These are phyloP conservation scores for Engraulis encrasicolus DNA, from an alignment of 2,113 vertebrate genomes.

Conservation along the genomic window DNA sequence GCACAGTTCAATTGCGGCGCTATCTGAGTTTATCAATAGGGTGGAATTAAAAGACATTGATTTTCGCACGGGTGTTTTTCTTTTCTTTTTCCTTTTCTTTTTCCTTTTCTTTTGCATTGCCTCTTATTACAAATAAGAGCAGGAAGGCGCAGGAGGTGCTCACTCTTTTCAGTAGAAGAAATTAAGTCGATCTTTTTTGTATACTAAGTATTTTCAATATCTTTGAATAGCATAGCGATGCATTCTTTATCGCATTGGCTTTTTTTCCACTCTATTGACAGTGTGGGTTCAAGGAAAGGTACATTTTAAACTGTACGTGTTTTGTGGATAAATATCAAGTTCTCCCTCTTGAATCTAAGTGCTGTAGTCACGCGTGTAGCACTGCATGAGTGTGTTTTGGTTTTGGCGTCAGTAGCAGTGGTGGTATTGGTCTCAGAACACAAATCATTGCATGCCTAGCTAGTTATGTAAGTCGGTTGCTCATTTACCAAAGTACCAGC, in stretches of 20 bases:
- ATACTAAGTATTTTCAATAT: no score
- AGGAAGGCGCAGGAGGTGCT: conserved; percentile 20
- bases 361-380: background rate
- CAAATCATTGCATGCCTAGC: no score
- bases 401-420: background rate
- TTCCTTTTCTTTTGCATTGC: background rate
- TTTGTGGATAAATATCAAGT: conserved; percentile 37
- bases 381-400: background rate
- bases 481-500: no score
- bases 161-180: background rate
- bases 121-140: conserved; percentile 30
- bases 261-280: background rate
- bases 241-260: no score
- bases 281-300: background rate
- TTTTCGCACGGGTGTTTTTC: conserved; percentile 58
- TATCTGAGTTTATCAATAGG: conserved; percentile 76
- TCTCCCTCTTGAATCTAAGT: conserved; percentile 51
- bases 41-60: conserved; percentile 77
- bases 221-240: background rate
- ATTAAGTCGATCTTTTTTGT: conserved; percentile 33
- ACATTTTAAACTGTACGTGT: background rate
- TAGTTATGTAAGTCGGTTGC: no score
- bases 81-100: conserved; percentile 18
- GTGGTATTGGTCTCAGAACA: background rate
- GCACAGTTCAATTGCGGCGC: conserved; percentile 71